Base-by-base conservation (phyloP, 2,888 invertebrate species). In the Venustoraphidia nigricollis region DNA sequence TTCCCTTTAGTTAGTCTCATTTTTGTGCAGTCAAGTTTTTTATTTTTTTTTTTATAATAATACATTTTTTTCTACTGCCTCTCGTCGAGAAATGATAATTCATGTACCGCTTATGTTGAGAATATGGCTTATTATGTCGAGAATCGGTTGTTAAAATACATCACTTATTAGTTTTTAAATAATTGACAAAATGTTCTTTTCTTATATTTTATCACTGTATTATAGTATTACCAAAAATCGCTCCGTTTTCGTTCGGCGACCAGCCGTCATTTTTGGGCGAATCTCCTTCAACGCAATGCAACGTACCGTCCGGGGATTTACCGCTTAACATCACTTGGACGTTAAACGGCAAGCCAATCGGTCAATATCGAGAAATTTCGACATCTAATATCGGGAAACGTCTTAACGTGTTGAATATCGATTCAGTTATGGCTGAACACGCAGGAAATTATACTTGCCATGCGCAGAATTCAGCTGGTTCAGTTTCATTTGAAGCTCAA, bases 311-410 rank as follows among this genome's bases (percentile, higher is more conserved):
- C 64, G 87, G 89, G 36, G 89, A 90, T 63, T 53, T 80, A 52
- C 89, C 89, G 9, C 69, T 90, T 50, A 75, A 75, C 54, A 82
- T 90, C 50, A 72, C 73, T 44, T 89, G 88, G 88, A 77, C 70
- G 44, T 73, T 77, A 57, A 71, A 75, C 54, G 68, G 65, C 47
- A 62, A 62, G 51, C 54, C 60, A 14, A 58, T 73, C 34, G 62
- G 58, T 54, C 71, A 68, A 56, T 72, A 71, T 53, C 67, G 67
- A 51, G 76, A 79, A 43, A 68, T 80, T 42, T 66, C 72, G 10
- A 66, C 73, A 41, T 65, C 72, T 27, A 69, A 71, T 41, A 76
- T 73, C 49, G 79, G 76, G 53, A 77, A 77, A 58, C 72, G 77
- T 64, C 73, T 78, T 36, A 79, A 77, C 57, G 71, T 77, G 40